Base-by-base conservation (phyloP, 1,140 invertebrate species). In the Ptiloglossa arizonensis region DNA sequence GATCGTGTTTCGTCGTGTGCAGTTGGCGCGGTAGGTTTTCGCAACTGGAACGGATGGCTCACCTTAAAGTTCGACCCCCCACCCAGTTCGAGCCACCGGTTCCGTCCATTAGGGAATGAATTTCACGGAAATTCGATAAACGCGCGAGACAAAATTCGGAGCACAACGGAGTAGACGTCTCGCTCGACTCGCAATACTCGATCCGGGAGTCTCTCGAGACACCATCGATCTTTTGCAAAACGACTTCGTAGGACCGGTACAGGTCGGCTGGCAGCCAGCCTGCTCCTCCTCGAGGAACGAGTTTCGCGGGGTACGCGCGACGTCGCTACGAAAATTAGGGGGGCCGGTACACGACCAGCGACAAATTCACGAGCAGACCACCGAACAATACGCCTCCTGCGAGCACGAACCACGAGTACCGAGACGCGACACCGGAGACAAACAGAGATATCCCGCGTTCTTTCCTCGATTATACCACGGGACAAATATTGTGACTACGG, bases 401-500 rank as follows among this genome's bases (percentile, higher is more conserved):
- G 60, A 78, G 48, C 62, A 19, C n/a, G 48, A 56, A 74, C 41
- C 52, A 17, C 71, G 57, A n/a, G 35, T 64, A 9, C 27, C 17
- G 50, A 29, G 76, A 73, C 48, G 56, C 79, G 46, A 66, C 60
- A 59, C 44, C 19, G 19, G 50, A 68, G 69, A 75, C 63, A 71
- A 35, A 56, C 4, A 29, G 24, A 17, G 15, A 17, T 44, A n/a
- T n/a, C n/a, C 41, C 2, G 35, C 27, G 6, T 35, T 32, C 76
- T 68, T 54, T 79, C 68, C 71, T n/a, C 71, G 77, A 85, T 82
- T 85, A 86, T 85, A n/a, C 82, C 73, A 27, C 78, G 56, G 73
- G 68, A 67, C 77, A 74, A 85, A 85, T 83, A 83, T 80, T 83
- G 79, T 86, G 82, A 83, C 79, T 78, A 48, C 17, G 1, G 32